phyloP scores from a whole-genome alignment of 2,888 invertebrate species.

The Xiphydria camelus region DNA sequence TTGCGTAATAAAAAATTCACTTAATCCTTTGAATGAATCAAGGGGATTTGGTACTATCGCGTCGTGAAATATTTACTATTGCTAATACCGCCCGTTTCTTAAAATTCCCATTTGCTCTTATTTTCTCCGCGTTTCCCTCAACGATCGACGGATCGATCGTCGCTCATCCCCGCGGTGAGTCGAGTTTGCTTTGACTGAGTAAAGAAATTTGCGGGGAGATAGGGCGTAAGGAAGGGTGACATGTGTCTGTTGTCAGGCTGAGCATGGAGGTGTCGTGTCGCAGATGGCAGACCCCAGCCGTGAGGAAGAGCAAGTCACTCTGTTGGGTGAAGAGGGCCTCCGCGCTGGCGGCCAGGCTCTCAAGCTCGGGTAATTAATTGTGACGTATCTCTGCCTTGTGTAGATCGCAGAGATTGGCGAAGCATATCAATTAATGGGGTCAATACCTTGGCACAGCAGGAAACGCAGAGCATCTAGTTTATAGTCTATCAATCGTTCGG shows the following conservation, averaged over 20 bases:
- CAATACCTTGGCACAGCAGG: too few relatives aligned
- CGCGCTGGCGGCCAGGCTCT: constrained; percentile 95
- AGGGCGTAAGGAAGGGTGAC: constrained; percentile 54
- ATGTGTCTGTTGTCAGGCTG: constrained; percentile 71
- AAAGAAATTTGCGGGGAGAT: constrained; percentile 37
- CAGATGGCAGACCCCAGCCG: constrained; percentile 97
- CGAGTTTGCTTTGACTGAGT: constrained; percentile 14
- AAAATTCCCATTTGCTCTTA: too few relatives aligned
- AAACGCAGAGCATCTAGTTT: too few relatives aligned
- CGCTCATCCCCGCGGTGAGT: too few relatives aligned
- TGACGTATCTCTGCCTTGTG: constrained; percentile 42
- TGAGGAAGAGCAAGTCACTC: constrained; percentile 94
- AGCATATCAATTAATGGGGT: neutral
- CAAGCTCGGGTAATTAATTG: constrained; percentile 89
- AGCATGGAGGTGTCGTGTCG: constrained; percentile 69
- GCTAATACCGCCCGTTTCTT: too few relatives aligned
- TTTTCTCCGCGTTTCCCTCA: too few relatives aligned
- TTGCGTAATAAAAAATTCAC: too few relatives aligned
- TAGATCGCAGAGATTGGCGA: constrained; percentile 37
- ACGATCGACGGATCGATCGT: too few relatives aligned
- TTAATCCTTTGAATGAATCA: too few relatives aligned
- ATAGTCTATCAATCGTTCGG: too few relatives aligned
- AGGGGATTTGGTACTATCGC: too few relatives aligned
- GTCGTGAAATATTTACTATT: too few relatives aligned
- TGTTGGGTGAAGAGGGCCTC: constrained; percentile 95